A percentile compares a stretch with the other conserved stretches of the same genome.
Conservation (phyloP, 1,140 invertebrate genomes). For the Zaprionus africanus region DNA sequence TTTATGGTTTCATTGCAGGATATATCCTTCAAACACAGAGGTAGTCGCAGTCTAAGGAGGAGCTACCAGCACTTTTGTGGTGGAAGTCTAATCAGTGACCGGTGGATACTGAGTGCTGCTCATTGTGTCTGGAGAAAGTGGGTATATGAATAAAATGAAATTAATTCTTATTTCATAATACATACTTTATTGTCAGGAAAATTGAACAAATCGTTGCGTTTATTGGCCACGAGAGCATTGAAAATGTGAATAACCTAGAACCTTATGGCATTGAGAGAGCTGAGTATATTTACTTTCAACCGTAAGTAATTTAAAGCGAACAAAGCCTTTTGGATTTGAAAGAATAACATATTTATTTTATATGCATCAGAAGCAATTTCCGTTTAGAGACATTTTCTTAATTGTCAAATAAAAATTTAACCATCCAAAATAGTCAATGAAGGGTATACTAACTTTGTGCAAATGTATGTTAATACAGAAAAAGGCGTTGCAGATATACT, state of each 20-base stretch:
- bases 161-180: neutral
- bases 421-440: too few species aligned
- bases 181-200: conserved; percentile 39
- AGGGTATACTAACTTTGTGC: too few species aligned
- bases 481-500: too few species aligned
- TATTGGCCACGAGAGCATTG: conserved; percentile 71
- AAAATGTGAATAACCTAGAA: conserved; percentile 50
- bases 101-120: conserved; percentile 73
- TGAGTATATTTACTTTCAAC: conserved; percentile 79
- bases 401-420: too few species aligned
- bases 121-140: conserved; percentile 78
- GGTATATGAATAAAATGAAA: conserved; percentile 4
- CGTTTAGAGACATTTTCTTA: too few species aligned
- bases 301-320: conserved; percentile 52
- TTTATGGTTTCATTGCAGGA: conserved; percentile 79
- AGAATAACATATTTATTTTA: neutral
- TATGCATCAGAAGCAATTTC: too few species aligned
- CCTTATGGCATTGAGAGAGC: conserved; percentile 60
- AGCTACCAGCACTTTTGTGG: conserved; percentile 72
- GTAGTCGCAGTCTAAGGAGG: conserved; percentile 12
- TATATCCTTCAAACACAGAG: neutral
- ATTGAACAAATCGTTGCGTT: conserved; percentile 60
- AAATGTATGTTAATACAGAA: too few species aligned
- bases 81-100: conserved; percentile 68
- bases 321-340: neutral